Conservation (phyloP, 53 echinoderm and acorn worm genomes). For the Apostichopus leukothele region DNA sequence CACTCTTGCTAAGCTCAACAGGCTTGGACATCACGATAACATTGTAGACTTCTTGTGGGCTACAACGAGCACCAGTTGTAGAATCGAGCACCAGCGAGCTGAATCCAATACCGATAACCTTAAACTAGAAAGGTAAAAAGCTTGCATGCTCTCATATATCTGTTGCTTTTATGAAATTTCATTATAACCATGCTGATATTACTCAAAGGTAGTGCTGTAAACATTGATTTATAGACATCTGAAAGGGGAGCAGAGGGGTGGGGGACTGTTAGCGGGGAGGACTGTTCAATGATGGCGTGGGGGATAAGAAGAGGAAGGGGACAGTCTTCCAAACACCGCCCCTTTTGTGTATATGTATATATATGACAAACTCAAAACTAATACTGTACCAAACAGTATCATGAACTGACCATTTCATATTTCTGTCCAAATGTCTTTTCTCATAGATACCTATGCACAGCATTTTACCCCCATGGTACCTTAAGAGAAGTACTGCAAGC, state of each 20-base stretch:
- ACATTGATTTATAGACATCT: no score
- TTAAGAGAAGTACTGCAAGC: constrained; percentile 76
- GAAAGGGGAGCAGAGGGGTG: background rate
- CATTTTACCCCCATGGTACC: constrained; percentile 81
- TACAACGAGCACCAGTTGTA: constrained; percentile 85
- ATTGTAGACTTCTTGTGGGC: constrained; percentile 92
- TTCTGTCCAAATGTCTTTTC: no score
- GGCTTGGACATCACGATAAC: constrained; percentile 72
- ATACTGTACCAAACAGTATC: background rate
- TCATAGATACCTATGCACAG: constrained; percentile 69
- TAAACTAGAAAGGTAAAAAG: constrained; percentile 63
- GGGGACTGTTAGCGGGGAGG: background rate
- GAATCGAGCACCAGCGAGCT: constrained; percentile 57
- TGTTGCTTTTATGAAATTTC: constrained; percentile 7
- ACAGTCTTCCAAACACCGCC: no score
- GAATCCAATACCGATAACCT: constrained; percentile 16
- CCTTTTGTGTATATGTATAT: no score
- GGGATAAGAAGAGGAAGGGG: no score
- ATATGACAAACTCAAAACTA: background rate
- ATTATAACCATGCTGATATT: no score
- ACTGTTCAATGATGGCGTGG: no score
- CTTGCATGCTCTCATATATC: background rate
- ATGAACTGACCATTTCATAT: background rate
- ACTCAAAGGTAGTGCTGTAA: no score
- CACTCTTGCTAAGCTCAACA: constrained; percentile 72